Base-by-base conservation (phyloP, 2,888 invertebrate genomes). In the Trachelus troglodyta region DNA sequence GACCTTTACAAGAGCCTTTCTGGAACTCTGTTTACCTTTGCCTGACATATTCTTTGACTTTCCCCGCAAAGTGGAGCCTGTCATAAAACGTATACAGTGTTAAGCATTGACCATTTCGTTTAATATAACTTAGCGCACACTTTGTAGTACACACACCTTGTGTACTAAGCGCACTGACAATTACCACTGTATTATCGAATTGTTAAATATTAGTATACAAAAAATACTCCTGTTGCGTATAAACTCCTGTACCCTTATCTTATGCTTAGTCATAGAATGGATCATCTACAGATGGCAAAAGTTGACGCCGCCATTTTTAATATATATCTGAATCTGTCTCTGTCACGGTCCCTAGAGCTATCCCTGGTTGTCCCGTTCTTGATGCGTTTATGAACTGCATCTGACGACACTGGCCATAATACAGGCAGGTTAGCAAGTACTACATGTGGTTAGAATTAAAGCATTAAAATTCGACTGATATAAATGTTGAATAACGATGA, bases 21-120 rank as follows among this genome's bases (percentile, higher is more conserved):
- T 91, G 0, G 90, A 90, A 76, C 85, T 91, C 75, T 91, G 88
- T 80, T 91, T 91, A 23, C 91, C 91, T 80, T 91, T 91, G 1
- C 91, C 91, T 23, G 91, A 90, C 91, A 91, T 91, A 12, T 3
- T 78, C 33, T 11, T 23, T 34, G 12, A 9, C 23, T 56, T 56
- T 56, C 23, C 56, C 56, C 23, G 23, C 56, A 9, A 56, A 56
- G 56, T 56, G 56, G 56, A 56, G 56, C 9, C 56, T 56, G 56
- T 56, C 71, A 34, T 71, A 71, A 34, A 31, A 71, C 31, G 71
- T 34, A 34, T 71, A 23, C 33, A 71, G 12, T 71, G 71, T 71
- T 71, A 71, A 23, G 34, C 33, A 6, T 71, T 71, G 71, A 15
- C 12, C 71, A 34, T 71, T 12, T 71, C 71, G 23, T 31, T 31